These are phyloP conservation scores for Macrosteles quadrilineatus DNA, from an alignment of 1,140 invertebrate genomes.

Conservation along the genomic window DNA sequence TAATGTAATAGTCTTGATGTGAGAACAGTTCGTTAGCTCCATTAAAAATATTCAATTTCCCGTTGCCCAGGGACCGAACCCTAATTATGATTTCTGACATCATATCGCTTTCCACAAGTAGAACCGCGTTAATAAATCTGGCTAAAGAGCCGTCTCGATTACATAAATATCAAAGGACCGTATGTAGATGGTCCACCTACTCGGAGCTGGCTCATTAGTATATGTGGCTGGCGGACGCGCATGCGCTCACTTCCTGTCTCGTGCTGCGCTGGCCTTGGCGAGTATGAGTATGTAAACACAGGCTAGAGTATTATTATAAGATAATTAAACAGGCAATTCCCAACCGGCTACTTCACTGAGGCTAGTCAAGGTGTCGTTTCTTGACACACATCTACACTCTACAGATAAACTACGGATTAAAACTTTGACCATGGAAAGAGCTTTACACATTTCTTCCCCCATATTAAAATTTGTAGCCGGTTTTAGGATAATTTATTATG, in stretches of 20 bases:
- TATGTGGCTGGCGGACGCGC: neutral
- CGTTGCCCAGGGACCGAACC: constrained; percentile 2
- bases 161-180: constrained; percentile 9
- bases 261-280: neutral
- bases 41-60: constrained; percentile 26
- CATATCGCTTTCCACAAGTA: constrained; percentile 9
- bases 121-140: constrained; percentile 18
- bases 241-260: neutral
- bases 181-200: neutral
- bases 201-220: neutral
- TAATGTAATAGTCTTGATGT: constrained; percentile 24
- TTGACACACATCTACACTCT: no score
- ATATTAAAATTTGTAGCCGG: no score
- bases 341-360: no score
- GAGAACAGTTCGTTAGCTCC: constrained; percentile 4
- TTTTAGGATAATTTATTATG: no score
- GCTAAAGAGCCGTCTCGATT: constrained; percentile 15
- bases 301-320: no score
- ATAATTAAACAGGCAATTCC: no score
- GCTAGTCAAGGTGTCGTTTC: no score
- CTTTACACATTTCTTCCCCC: no score
- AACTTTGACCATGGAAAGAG: no score
- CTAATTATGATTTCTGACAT: constrained; percentile 25
- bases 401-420: no score
- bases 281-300: no score